phyloP scores from a whole-genome alignment of 2,797 vertebrate species.

The Setipinna tenuifilis region DNA sequence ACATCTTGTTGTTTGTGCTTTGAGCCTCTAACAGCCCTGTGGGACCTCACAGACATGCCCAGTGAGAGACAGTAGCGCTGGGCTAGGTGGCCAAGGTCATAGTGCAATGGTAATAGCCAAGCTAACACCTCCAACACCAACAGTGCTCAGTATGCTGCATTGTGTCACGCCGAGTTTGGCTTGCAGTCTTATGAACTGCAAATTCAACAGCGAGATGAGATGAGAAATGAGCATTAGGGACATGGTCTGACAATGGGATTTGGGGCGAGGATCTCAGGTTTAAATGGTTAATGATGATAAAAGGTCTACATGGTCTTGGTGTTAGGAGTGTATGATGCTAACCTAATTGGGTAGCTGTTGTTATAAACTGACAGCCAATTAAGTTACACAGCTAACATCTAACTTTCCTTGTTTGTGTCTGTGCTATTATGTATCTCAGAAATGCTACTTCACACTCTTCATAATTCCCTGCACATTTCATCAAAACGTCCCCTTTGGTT shows the following conservation, averaged over 20 bases:
- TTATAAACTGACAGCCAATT: no score
- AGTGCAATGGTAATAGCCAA: background rate
- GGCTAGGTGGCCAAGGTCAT: background rate
- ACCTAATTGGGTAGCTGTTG: background rate
- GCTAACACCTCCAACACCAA: background rate
- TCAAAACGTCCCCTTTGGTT: background rate
- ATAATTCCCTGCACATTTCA: background rate
- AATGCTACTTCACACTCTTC: no score
- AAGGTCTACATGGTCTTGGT: background rate
- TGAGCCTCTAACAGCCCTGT: background rate
- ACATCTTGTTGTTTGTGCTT: background rate
- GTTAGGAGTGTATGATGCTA: background rate
- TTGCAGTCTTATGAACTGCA: background rate
- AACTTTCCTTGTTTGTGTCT: no score
- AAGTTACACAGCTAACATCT: no score
- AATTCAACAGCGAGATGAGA: background rate
- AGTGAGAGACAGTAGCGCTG: background rate
- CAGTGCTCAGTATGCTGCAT: background rate
- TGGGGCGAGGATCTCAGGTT: no score
- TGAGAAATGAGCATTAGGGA: no score
- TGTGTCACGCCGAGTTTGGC: background rate
- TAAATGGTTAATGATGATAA: background rate
- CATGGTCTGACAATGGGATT: no score
- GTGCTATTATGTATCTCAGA: no score
- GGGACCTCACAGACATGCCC: background rate